phyloP scores from a whole-genome alignment of 2,797 vertebrate genomes.

The Pangasius sanitwongsei region DNA sequence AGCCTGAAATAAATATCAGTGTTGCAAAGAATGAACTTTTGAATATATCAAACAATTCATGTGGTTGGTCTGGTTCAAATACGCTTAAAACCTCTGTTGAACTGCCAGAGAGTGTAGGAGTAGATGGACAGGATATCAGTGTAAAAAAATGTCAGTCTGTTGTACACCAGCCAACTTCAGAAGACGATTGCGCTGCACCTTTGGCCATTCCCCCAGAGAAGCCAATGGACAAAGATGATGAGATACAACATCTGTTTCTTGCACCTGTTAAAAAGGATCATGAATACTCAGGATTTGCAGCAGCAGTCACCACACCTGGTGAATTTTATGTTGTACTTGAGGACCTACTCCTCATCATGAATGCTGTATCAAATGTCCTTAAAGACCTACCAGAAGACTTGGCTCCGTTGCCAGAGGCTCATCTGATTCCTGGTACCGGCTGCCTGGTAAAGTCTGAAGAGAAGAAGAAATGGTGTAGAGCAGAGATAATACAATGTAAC shows the following conservation, averaged over 20 bases:
- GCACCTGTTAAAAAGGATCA: conserved; percentile 64
- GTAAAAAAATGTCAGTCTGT: background rate
- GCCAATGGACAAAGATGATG: background rate
- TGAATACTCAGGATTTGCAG: conserved; percentile 73
- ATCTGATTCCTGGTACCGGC: conserved; percentile 69
- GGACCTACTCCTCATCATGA: conserved; percentile 71
- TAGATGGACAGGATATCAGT: background rate
- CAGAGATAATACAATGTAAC: conserved; percentile 74
- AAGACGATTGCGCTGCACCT: background rate
- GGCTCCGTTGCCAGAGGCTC: conserved; percentile 67
- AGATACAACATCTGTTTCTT: conserved; percentile 63
- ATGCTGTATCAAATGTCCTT: conserved; percentile 71
- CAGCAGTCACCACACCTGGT: conserved; percentile 75
- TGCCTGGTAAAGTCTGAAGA: conserved; percentile 77
- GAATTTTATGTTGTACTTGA: conserved; percentile 82
- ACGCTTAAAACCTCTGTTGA: background rate
- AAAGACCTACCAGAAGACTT: conserved; percentile 70
- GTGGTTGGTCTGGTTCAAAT: background rate
- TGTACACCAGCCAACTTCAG: background rate
- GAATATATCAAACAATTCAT: background rate
- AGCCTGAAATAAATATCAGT: background rate
- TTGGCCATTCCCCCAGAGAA: background rate
- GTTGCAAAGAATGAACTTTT: background rate
- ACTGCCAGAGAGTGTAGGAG: background rate
- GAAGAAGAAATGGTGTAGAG: conserved; percentile 82